Conservation (phyloP, 2,113 vertebrate genomes). For the Trichechus manatus region DNA sequence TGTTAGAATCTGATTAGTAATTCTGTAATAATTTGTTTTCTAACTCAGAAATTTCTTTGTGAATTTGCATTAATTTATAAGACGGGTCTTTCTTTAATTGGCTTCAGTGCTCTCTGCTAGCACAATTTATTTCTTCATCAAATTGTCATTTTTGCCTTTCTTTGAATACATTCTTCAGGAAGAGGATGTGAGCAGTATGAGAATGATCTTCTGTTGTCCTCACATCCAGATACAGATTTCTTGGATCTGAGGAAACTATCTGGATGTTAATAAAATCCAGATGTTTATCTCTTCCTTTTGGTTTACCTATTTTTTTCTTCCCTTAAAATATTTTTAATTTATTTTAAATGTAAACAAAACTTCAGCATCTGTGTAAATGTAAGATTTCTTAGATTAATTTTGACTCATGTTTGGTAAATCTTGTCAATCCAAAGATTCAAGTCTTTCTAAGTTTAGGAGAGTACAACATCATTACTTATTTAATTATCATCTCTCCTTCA, state of each 20-base stretch:
- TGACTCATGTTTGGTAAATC: background rate
- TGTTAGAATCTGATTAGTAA: background rate
- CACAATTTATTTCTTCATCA: background rate
- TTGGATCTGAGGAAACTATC: background rate
- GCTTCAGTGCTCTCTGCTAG: background rate
- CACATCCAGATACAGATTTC: background rate
- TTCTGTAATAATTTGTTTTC: background rate
- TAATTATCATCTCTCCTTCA: background rate
- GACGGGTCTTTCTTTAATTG: background rate
- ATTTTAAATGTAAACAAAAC: constrained; percentile 18
- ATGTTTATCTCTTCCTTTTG: background rate
- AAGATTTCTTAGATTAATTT: background rate
- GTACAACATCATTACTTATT: background rate
- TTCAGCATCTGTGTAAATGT: background rate
- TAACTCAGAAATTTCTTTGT: background rate
- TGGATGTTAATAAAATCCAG: background rate
- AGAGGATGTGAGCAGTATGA: background rate
- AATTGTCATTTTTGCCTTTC: background rate
- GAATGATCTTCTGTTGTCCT: background rate
- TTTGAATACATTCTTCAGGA: background rate
- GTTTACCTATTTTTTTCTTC: background rate
- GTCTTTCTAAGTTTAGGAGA: background rate
- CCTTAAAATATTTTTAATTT: background rate
- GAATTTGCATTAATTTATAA: background rate
- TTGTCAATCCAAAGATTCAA: background rate